Conservation (phyloP, 2,113 vertebrate species). For the Tenebrosternarchus preto region DNA sequence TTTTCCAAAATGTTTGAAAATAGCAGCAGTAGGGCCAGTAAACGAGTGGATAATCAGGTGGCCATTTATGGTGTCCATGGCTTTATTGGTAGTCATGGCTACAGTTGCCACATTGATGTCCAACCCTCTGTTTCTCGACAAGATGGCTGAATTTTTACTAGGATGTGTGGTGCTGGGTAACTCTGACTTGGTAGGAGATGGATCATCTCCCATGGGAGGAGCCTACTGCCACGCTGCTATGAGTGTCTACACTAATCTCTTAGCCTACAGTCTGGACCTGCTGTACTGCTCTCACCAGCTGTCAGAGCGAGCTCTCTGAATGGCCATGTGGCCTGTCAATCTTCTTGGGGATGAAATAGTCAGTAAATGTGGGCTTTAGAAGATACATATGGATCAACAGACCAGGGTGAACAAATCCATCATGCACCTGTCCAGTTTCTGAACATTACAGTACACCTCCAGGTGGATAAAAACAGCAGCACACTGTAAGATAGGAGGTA, state of each 20-base stretch:
- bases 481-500: neutral
- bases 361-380: neutral
- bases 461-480: neutral
- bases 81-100: neutral
- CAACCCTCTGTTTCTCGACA: neutral
- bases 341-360: neutral
- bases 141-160: neutral
- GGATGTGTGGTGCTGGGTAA: neutral
- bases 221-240: neutral
- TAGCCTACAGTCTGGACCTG: neutral
- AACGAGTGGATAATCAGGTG: neutral
- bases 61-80: constrained; percentile 9
- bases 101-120: neutral
- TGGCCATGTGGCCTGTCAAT: neutral
- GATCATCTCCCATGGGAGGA: no score
- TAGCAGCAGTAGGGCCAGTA: neutral
- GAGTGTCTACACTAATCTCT: neutral
- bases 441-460: neutral
- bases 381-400: neutral
- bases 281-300: no score
- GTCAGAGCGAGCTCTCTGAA: neutral
- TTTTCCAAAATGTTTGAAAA: neutral
- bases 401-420: neutral
- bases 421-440: neutral
- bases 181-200: neutral